Base-by-base conservation (phyloP, 2,113 vertebrate genomes). In the Bos javanicus region DNA sequence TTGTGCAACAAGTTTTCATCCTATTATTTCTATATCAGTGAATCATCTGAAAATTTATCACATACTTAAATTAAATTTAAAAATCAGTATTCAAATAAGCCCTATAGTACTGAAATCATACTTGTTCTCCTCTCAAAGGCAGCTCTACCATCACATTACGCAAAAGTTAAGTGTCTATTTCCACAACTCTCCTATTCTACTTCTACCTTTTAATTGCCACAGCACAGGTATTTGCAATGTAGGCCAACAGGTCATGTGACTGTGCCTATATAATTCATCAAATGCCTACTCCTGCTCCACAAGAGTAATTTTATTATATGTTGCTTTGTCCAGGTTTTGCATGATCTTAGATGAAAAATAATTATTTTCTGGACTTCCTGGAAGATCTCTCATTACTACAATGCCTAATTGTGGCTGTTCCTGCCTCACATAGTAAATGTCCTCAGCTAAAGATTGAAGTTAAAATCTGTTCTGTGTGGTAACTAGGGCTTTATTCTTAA, bases 341-440 rank as follows among this genome's bases (percentile, higher is more conserved):
- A 57, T 85, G 26, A 88, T 92, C 94, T 56, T 91, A 25, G 28
- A 80, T 67, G 52, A 93, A 80, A 97, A 96, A 96, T 90, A 95
- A 80, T 33, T 94, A 94, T 88, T 93, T 96, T 95, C 80, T 94
- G 87, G n/a, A 83, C 28, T 86, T 19, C 30, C 86, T 80, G 50
- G 36, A 91, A 96, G 81, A 80, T 30, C 28, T 83, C 60, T 96
- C 60, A 89, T 93, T 87, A 95, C 43, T 64, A 16, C 74, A 88
- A 48, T 74, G 81, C 16, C 78, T 87, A 60, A 89, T 91, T 5
- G 39, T 91, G 50, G 56, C 46, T 91, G 71, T 81, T 93, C 62
- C 94, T 92, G 71, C 50, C 52, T 90, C 67, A 48, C 60, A 19
- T 7, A 83, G 21, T 30, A 91, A 91, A 91, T 85, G 52, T 36